Evolutionary conservation across 2,888 invertebrate genomes (phyloP), one percentile per base, ranked within the genome.

Genomic region (Pasiphila rectangulata): DNA sequence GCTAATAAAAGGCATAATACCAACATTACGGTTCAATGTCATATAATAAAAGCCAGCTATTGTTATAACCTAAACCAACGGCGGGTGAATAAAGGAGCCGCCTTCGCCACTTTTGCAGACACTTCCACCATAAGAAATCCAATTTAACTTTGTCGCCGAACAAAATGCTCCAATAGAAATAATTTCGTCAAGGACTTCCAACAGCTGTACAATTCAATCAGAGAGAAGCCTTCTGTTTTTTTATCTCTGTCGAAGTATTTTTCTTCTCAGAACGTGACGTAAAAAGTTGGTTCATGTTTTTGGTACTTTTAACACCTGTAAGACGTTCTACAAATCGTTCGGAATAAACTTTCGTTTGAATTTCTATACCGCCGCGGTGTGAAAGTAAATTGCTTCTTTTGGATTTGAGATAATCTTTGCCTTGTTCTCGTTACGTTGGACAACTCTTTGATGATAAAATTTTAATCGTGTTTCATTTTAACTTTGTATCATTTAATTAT

Each of bases 111-210:
- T 80, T 78, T 70, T 67, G 67, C 68, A 66, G 67, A 72, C 79
- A 77, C 78, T 80, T 77, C 70, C 76, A 77, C 83, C 81, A 82
- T 85, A 85, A 85, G 83, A 86, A 85, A 86, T 85, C 82, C 83
- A 86, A 85, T 85, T 86, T 85, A 86, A 86, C 86, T 85, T 86
- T 80, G 80, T 79, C 84, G 72, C 75, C 75, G 83, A 79, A 83
- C 84, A 82, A 81, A 84, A 84, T 84, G 83, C 77, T 83, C 77
- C 83, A 80, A 83, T 85, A 83, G 83, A 86, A 84, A 86, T 85
- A 85, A 86, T 86, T 85, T 81, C 78, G 81, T 83, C 82, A 83
- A 85, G 81, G 79, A 79, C 76, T 72, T 66, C 70, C 77, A 78
- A 76, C 83, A 83, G 80, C 73, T 84, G 84, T 83, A 83, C 83